Evolutionary conservation across 2,113 vertebrate genomes (phyloP).

Genomic region (Epinephelus lanceolatus): DNA sequence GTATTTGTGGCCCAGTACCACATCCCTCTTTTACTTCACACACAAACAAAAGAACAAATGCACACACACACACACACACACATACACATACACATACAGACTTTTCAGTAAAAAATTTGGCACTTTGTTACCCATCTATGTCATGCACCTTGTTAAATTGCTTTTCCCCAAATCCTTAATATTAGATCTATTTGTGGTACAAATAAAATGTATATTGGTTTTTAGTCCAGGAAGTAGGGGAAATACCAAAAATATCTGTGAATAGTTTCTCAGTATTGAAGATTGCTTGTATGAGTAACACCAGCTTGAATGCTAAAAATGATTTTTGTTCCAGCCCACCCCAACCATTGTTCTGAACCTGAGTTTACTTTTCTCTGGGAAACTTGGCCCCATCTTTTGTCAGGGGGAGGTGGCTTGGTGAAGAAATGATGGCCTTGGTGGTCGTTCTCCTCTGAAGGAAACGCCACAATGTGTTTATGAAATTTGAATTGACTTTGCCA

Average conservation of each 20-base stretch:
- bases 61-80: conserved; percentile 36
- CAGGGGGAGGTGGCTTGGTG: conserved; percentile 51
- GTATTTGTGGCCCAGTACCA: conserved; percentile 78
- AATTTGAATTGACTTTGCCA: conserved; percentile 70
- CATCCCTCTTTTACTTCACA: conserved; percentile 59
- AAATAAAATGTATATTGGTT: conserved; percentile 82
- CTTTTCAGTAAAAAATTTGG: conserved; percentile 71
- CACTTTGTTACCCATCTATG: conserved; percentile 83
- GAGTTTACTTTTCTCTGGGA: conserved; percentile 73
- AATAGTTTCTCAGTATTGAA: conserved; percentile 82
- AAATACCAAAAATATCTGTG: conserved; percentile 82
- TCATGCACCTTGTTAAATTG: conserved; percentile 86
- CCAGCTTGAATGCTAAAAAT: conserved; percentile 69
- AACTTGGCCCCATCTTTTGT: conserved; percentile 65
- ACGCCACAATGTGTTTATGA: conserved; percentile 66
- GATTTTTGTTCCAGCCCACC: conserved; percentile 56
- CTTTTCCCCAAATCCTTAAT: conserved; percentile 81
- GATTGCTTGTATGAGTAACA: conserved; percentile 75
- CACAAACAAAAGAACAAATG: conserved; percentile 28
- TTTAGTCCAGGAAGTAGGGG: conserved; percentile 76
- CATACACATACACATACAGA: conserved; percentile 43
- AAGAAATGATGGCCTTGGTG: conserved; percentile 71
- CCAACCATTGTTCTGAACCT: conserved; percentile 69
- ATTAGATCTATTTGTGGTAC: conserved; percentile 84
- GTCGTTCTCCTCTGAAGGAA: conserved; percentile 60